Percentiles rank a stretch among this genome's conserved stretches.
Conservation (phyloP, 2,797 vertebrate species). For the Vireo griseus region DNA sequence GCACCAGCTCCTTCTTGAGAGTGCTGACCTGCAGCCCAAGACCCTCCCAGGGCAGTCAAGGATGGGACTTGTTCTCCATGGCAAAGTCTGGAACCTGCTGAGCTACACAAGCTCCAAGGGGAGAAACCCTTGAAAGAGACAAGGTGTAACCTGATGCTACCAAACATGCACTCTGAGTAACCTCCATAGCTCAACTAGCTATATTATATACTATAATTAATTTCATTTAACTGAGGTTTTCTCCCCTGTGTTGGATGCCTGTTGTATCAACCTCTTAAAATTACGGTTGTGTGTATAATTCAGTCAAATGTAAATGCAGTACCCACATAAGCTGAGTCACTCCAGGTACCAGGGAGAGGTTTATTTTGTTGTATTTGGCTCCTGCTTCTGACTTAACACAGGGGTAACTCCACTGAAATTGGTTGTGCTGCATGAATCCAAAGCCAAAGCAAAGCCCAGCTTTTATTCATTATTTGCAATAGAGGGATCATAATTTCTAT, state of each 20-base stretch:
- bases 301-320: neutral
- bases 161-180: neutral
- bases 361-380: neutral
- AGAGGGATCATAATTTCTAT: neutral
- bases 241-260: neutral
- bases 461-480: neutral
- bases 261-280: neutral
- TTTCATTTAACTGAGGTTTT: conserved; percentile 9
- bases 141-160: neutral
- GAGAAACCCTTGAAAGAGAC: neutral
- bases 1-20: neutral
- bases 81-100: neutral
- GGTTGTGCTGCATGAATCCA: neutral
- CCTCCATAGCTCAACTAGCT: neutral
- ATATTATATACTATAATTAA: neutral
- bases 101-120: neutral
- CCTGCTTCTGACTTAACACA: neutral
- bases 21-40: neutral
- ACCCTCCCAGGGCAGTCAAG: neutral
- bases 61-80: neutral
- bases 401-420: neutral
- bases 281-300: neutral
- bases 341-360: neutral
- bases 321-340: neutral
- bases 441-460: neutral